phyloP scores from a whole-genome alignment of 2,888 invertebrate genomes.

The Subacronicta megacephala region DNA sequence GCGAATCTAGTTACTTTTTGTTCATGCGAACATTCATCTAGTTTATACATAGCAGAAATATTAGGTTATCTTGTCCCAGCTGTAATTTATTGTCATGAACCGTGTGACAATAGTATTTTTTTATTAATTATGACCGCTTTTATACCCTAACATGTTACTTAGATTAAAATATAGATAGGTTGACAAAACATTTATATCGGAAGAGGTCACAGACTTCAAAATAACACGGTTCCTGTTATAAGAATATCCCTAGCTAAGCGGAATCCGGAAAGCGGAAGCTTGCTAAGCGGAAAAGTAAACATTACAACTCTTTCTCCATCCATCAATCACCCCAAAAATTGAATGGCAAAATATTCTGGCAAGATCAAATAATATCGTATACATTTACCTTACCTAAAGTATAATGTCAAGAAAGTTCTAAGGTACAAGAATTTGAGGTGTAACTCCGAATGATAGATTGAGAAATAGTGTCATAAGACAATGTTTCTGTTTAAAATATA shows the following conservation, averaged over 20 bases:
- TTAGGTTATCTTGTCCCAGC: background rate
- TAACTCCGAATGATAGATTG: too few species aligned
- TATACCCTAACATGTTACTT: too few species aligned
- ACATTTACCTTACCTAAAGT: slow-evolving; percentile 25
- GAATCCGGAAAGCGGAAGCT: too few species aligned
- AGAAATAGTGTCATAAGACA: too few species aligned
- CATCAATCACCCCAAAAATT: slow-evolving; percentile 33
- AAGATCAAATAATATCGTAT: slow-evolving; percentile 37
- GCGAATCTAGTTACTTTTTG: slow-evolving; percentile 11
- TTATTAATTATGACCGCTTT: too few species aligned
- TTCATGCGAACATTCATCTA: slow-evolving; percentile 19
- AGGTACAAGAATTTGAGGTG: too few species aligned
- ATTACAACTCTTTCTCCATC: slow-evolving; percentile 17
- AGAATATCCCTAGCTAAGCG: background rate
- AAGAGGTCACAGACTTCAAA: background rate
- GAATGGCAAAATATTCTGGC: slow-evolving; percentile 27
- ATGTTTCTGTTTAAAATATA: too few species aligned
- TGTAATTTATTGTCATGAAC: too few species aligned
- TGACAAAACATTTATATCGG: background rate
- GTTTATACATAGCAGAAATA: background rate
- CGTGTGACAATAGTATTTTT: background rate
- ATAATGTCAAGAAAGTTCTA: slow-evolving; percentile 31
- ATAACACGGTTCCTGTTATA: background rate
- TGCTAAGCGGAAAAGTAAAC: too few species aligned
- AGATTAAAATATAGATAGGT: background rate